Evolutionary conservation across 2,888 invertebrate species (phyloP), one percentile per base, ranked within the genome.

Genomic region (Meandrusa payeni): DNA sequence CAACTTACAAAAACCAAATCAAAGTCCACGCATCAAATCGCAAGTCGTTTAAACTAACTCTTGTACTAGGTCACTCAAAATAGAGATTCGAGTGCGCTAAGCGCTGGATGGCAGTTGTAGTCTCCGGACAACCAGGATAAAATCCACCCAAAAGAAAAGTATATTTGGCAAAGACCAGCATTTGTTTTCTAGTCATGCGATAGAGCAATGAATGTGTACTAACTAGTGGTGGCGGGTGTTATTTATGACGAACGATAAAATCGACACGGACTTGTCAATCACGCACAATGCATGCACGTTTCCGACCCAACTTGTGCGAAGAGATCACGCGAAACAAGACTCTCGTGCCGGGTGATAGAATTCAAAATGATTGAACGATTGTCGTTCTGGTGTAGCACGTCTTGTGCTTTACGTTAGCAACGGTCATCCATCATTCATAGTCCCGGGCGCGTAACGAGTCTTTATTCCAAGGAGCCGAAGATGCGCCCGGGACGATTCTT

Each of bases 241-340:
- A 83, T 83, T 82, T 82, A 86, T 85, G 77, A 80, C 68, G 68
- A 60, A 61, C 64, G 81, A 81, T 81, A 75, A 70, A 63, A 81
- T 83, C 81, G 81, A 67, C 63, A 71, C 76, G 81, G 76, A 83
- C 86, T 86, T 86, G 87, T 87, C 87, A 82, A 82, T 86, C 85
- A 82, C 55, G 50, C 52, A 52, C 54, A 62, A 56, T 57, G 60
- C 63, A 49, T 44, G 65, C 61, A 67, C 61, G 68, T 64, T 69
- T 68, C 63, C 59, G 57, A 69, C 61, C 62, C 61, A 63, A 64
- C 64, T 59, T 56, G 60, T 51, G 46, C 53, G 47, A 48, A 49
- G 46, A 39, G 37, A 33, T 15, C 58, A 54, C 47, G 41, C 57
- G 45, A 70, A 55, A 66, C 56, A 64, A 54, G 56, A 47, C 60